Conservation (phyloP, 2,113 vertebrate genomes). For the Paramormyrops kingsleyae region DNA sequence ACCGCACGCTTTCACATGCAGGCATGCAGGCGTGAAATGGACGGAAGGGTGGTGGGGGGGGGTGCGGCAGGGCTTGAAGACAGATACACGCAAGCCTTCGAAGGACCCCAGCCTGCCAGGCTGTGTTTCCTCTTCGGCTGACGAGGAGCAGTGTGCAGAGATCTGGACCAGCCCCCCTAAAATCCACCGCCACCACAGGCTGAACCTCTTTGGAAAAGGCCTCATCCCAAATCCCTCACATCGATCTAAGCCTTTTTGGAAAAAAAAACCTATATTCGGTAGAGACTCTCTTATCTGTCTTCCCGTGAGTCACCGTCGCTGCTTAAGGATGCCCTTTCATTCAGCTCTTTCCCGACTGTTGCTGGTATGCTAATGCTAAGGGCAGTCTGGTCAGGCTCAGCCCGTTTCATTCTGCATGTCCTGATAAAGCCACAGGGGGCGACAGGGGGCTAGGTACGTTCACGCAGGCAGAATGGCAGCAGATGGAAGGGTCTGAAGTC, state of each 20-base stretch:
- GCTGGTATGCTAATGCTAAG: neutral
- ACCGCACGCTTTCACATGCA: neutral
- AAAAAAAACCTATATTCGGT: neutral
- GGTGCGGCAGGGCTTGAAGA: neutral
- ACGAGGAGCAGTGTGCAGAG: neutral
- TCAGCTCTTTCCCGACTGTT: neutral
- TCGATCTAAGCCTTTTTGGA: neutral
- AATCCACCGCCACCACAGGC: neutral
- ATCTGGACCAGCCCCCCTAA: neutral
- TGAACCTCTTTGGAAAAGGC: neutral
- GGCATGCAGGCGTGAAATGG: neutral
- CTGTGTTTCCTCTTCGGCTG: neutral
- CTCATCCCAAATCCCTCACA: neutral
- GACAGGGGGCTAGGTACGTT: neutral
- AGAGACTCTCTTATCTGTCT: neutral
- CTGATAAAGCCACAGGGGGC: conserved; percentile 1
- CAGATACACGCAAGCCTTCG: neutral
- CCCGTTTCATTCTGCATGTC: neutral
- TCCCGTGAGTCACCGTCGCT: neutral
- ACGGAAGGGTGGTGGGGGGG: neutral
- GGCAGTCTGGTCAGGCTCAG: neutral
- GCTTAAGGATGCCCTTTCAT: neutral
- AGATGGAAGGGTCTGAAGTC: neutral
- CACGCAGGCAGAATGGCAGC: neutral
- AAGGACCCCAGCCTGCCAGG: neutral